Conservation (phyloP, 2,113 vertebrate species). For the Zosterops borbonicus region DNA sequence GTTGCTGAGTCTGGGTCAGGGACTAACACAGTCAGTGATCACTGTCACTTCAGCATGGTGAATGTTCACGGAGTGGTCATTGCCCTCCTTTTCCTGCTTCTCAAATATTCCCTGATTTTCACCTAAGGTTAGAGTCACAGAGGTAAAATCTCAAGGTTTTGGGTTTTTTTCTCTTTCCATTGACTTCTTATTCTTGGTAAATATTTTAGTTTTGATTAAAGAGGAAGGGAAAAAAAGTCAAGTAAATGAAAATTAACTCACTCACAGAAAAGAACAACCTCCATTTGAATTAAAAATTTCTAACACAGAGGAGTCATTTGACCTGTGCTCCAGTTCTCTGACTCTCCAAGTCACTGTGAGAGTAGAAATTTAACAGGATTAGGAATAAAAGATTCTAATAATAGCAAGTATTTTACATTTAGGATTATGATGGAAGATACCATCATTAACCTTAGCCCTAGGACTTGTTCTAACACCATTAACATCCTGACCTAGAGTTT, state of each 20-base stretch:
- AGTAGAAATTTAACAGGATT: constrained; percentile 72
- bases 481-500: constrained; percentile 61
- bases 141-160: constrained; percentile 4
- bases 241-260: constrained; percentile 47
- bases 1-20: neutral
- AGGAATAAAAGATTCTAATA: constrained; percentile 75
- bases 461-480: constrained; percentile 66
- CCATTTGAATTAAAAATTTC: constrained; percentile 59
- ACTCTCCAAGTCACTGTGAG: constrained; percentile 61
- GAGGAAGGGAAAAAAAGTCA: neutral
- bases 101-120: neutral
- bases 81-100: neutral
- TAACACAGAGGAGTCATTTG: constrained; percentile 40
- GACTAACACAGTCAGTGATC: rapidly evolving
- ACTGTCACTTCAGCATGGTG: neutral
- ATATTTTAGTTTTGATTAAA: constrained; percentile 69
- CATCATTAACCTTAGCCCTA: constrained; percentile 70
- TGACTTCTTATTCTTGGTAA: constrained; percentile 34
- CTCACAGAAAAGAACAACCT: neutral
- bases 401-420: constrained; percentile 73
- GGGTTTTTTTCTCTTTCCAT: neutral
- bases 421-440: constrained; percentile 70
- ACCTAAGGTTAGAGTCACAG: neutral
- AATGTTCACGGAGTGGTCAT: neutral
- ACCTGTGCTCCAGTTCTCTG: constrained; percentile 59